A percentile compares a stretch with the other conserved stretches of the same genome.
Evolutionary conservation across 2,888 invertebrate species (phyloP).

Genomic region (Cephus sareptanus): DNA sequence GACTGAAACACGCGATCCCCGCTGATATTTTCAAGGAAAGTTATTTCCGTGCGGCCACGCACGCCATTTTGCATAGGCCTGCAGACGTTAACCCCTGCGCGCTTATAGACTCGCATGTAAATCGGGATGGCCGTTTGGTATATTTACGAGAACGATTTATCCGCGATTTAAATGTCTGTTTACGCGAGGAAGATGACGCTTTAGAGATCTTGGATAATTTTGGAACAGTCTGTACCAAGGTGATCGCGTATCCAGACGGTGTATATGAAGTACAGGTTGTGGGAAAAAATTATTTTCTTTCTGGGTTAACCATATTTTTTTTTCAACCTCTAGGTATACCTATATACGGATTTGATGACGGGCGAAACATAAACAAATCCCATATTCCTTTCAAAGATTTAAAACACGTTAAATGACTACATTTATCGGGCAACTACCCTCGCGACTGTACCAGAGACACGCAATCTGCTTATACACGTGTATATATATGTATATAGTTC

Average conservation of each 20-base stretch:
- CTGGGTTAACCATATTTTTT: not conserved
- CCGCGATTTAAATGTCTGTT: not conserved
- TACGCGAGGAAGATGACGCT: not conserved
- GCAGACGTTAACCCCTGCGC: conserved; percentile 54
- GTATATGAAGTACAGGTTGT: not conserved
- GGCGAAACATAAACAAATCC: not conserved
- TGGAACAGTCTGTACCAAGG: not conserved
- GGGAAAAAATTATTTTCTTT: not conserved
- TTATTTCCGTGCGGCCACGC: conserved; percentile 55
- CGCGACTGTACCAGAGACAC: conserved; percentile 9
- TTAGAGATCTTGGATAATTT: not conserved
- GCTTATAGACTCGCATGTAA: not conserved
- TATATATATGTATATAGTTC: not conserved
- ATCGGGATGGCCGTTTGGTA: not conserved
- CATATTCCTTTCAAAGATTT: conserved; percentile 15
- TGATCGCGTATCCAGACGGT: not conserved
- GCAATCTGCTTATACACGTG: conserved; percentile 20
- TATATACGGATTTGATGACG: not conserved
- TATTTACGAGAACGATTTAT: not conserved
- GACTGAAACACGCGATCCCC: conserved; percentile 50
- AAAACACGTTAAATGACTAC: conserved; percentile 38
- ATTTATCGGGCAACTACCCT: conserved; percentile 36
- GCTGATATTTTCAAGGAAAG: conserved; percentile 53
- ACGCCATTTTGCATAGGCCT: conserved; percentile 58
- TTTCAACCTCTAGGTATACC: not conserved